Evolutionary conservation across 2,888 invertebrate genomes (phyloP), one percentile per base, ranked within the genome.

Genomic region (Drosophila melanosoma): DNA sequence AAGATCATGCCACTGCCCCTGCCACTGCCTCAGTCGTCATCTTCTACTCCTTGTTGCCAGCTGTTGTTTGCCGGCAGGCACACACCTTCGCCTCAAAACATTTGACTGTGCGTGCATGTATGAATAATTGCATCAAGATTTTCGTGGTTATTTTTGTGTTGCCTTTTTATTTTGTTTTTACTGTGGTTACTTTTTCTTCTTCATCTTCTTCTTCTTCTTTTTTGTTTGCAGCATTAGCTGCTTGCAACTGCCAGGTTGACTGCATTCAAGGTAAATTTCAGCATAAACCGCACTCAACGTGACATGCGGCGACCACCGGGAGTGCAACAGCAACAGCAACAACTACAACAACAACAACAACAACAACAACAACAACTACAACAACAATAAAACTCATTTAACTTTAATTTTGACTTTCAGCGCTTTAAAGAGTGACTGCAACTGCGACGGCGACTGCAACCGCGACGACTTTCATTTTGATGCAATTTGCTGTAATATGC

Each of bases 121-220:
- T 87, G 89, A 83, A 90, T 87, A 91, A 90, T 90, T 91, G 89
- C 90, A 87, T 74, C 89, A 90, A 88, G 88, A 87, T 87, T 79
- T 87, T 84, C 72, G 68, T 61, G 65, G 42, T 63, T 79, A 48
- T 57, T 62, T 67, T 53, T 40, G 66, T 62, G 48, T 68, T 61
- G 52, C 33, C 10, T 29, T 66, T 51, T 42, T 45, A 45, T 79
- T 89, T 84, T 72, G 64, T 63, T 68, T 48, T 66, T 79, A 49
- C 51, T 77, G 56, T 60, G 66, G 38, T 78, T 68, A 45, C 26
- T 26, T 45, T 26, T 85, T 76, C 79, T 79, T 69, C 59, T 60
- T 68, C 45, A 60, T 74, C 35, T 59, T 59, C 59, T 60, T 68
- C 45, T 63, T 74, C 35, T 59, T 59, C 62, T 57, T 49, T n/a